Percentiles rank a stretch among this genome's conserved stretches.
Conservation (phyloP, 2,888 invertebrate genomes). For the Dolomedes plantarius region DNA sequence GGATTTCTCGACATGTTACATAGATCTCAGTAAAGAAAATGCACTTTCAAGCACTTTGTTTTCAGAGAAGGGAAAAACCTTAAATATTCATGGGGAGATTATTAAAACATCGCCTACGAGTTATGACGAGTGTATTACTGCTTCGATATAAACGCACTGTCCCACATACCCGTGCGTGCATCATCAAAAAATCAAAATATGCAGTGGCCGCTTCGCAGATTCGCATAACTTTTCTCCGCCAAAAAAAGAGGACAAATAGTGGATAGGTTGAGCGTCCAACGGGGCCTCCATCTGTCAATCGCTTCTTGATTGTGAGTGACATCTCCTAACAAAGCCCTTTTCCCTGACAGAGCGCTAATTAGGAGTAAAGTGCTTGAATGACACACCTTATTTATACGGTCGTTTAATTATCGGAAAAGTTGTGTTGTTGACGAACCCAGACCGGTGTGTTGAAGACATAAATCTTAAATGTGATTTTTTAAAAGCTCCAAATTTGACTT, state of each 20-base stretch:
- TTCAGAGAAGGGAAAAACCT: too few species aligned
- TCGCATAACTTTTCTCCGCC: background rate
- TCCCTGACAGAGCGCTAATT: conserved; percentile 53
- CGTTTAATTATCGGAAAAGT: conserved; percentile 51
- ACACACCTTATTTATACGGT: conserved; percentile 62
- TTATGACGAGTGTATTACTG: too few species aligned
- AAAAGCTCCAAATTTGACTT: too few species aligned
- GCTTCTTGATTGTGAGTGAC: conserved; percentile 42
- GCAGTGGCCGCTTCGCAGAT: background rate
- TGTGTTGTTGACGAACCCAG: background rate
- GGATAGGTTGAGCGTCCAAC: background rate
- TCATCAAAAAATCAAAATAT: background rate
- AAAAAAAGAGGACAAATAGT: background rate
- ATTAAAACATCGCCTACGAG: too few species aligned
- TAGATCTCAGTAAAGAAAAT: too few species aligned
- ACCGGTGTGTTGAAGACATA: too few species aligned
- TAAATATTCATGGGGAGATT: too few species aligned
- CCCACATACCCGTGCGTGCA: too few species aligned
- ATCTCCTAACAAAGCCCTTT: conserved; percentile 48
- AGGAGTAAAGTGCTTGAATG: conserved; percentile 37
- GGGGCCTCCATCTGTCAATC: conserved; percentile 3
- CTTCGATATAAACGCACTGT: too few species aligned
- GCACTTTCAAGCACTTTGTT: too few species aligned
- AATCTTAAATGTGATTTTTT: too few species aligned
- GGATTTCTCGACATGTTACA: too few species aligned